Conservation (phyloP, 2,888 invertebrate genomes). For the Chalcosyrphus nemorum region DNA sequence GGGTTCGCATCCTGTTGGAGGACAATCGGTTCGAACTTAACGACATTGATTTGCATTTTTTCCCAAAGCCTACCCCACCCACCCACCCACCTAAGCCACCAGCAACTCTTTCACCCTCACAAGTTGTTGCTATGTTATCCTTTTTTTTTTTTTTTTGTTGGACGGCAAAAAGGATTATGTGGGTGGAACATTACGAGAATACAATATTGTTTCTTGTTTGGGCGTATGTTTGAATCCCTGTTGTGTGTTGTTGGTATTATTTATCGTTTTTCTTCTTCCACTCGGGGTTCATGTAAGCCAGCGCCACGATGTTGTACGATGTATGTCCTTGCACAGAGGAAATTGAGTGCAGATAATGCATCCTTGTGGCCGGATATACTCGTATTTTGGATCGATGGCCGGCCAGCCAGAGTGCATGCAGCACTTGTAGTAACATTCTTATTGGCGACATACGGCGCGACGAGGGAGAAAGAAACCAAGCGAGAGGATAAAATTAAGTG, state of each 20-base stretch:
- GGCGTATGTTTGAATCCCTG: constrained; percentile 41
- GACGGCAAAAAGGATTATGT: constrained; percentile 21
- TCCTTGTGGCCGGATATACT: constrained; percentile 73
- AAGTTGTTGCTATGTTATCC: constrained; percentile 30
- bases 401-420: constrained; percentile 56
- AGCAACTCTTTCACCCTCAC: constrained; percentile 12
- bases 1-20: constrained; percentile 30
- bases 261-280: background rate
- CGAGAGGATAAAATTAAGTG: constrained; percentile 62
- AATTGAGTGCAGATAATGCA: constrained; percentile 74
- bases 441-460: constrained; percentile 57
- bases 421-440: constrained; percentile 58
- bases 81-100: constrained; percentile 3
- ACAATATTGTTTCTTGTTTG: constrained; percentile 57
- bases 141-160: no score
- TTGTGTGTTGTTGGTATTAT: constrained; percentile 22
- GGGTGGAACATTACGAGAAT: constrained; percentile 25
- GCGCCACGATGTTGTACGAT: constrained; percentile 16
- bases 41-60: constrained; percentile 70
- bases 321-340: constrained; percentile 61
- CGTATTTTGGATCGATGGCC: constrained; percentile 64
- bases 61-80: constrained; percentile 6
- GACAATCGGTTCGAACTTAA: constrained; percentile 52
- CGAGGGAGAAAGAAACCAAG: constrained; percentile 32
- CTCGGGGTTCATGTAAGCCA: background rate